Conservation (phyloP, 2,888 invertebrate species). For the Mythimna pallens region DNA sequence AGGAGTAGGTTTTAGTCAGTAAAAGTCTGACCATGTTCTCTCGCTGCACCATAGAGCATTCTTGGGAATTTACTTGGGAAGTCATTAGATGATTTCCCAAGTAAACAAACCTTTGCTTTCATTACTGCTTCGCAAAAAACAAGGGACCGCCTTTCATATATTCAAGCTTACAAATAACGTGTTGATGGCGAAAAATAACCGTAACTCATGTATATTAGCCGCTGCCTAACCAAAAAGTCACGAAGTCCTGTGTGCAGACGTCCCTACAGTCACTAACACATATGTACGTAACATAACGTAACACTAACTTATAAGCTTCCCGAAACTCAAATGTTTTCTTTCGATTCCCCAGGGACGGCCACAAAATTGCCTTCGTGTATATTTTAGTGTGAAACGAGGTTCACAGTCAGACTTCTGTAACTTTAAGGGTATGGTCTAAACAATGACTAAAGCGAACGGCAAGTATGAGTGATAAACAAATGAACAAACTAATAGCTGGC, state of each 20-base stretch:
- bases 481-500: no score
- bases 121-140: no score
- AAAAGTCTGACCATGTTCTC: no score
- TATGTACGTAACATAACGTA: slow-evolving; percentile 9
- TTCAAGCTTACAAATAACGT: neutral
- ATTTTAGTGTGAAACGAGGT: slow-evolving; percentile 63
- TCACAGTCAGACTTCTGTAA: slow-evolving; percentile 24
- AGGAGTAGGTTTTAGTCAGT: no score
- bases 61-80: no score
- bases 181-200: neutral
- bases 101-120: no score
- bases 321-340: slow-evolving; percentile 65
- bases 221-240: neutral
- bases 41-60: no score
- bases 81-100: no score
- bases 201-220: no score
- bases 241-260: neutral
- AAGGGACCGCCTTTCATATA: no score
- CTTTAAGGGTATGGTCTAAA: neutral
- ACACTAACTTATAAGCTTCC: slow-evolving; percentile 40
- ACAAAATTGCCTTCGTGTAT: slow-evolving; percentile 68
- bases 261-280: slow-evolving; percentile 21
- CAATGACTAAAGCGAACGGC: neutral
- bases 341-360: slow-evolving; percentile 62
- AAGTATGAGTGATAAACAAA: neutral